Evolutionary conservation across 2,113 vertebrate species (phyloP), one percentile per base, ranked within the genome.

Genomic region (Stegastes partitus): DNA sequence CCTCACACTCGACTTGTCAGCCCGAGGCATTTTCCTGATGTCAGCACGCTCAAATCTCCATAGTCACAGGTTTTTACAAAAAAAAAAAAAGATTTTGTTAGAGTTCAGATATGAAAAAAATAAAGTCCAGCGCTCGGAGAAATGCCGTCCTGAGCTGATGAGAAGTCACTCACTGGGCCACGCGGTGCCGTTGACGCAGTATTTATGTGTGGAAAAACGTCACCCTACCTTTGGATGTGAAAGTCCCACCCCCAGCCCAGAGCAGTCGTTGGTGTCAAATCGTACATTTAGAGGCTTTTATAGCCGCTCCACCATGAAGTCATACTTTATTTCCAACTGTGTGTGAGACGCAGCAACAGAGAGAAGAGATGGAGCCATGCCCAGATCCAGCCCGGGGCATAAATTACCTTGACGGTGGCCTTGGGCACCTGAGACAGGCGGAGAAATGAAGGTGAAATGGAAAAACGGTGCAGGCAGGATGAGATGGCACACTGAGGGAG

Each of bases 161-260:
- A 26, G 23, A 67, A 65, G 63, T 68, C n/a, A 31, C 21, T 42
- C 31, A n/a, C 23, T 31, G 66, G 61, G 21, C 61, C 59, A 62
- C 34, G 25, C 21, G 25, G 37, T 25, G 54, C 44, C 21, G 7
- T 53, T 11, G 1, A 47, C 19, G 23, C 65, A n/a, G 28, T 74
- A 85, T 90, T 87, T 91, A 91, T 81, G 50, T 69, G 49, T 26
- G 56, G 47, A 19, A 22, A n/a, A 56, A 62, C 56, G 55, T 72
- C 80, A 69, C 49, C 65, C 74, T 57, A 56, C 77, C 75, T 85
- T 62, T 68, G 19, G 21, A 66, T 73, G 74, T n/a, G 15, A 55
- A 82, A 69, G 88, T 84, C 84, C 89, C 85, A 68, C 90, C 90
- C 86, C 86, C 64, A 71, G 65, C 45, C 22, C 10, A 55, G 39